Evolutionary conservation across 2,113 vertebrate genomes (phyloP).

Genomic region (Nibea albiflora): DNA sequence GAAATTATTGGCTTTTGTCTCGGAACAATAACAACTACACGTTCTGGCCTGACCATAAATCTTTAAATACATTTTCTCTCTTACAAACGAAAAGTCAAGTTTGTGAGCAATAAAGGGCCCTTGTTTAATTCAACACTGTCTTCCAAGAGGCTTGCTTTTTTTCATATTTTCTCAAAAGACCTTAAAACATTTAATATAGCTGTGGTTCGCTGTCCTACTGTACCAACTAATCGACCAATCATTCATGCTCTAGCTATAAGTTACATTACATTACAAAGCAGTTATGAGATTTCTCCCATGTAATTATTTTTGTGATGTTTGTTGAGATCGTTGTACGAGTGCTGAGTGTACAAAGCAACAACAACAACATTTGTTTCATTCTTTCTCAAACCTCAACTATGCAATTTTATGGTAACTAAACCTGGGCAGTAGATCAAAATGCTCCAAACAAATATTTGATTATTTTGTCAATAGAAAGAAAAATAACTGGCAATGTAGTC

Average conservation of each 20-base stretch:
- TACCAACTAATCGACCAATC: too few species aligned
- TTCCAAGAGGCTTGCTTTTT: neutral
- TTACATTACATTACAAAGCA: too few species aligned
- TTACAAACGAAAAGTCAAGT: neutral
- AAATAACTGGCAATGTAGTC: too few species aligned
- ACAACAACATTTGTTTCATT: neutral
- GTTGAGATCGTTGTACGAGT: neutral
- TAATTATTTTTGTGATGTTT: too few species aligned
- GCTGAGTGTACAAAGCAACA: neutral
- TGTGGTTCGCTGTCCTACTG: neutral
- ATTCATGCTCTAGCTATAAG: too few species aligned
- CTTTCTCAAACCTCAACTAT: neutral
- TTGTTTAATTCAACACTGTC: neutral
- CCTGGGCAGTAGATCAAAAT: too few species aligned
- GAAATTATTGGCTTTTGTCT: conserved; percentile 54
- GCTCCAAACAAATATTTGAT: too few species aligned
- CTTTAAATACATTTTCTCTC: conserved; percentile 8
- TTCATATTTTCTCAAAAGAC: neutral
- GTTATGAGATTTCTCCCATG: too few species aligned
- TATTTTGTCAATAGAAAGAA: too few species aligned
- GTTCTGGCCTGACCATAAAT: conserved; percentile 20
- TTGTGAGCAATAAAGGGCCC: neutral
- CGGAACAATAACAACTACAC: conserved; percentile 38
- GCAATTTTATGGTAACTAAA: too few species aligned
- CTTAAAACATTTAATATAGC: neutral